Evolutionary conservation across 2,888 invertebrate genomes (phyloP), one percentile per base, ranked within the genome.

Genomic region (Oconnorella tubifera): DNA sequence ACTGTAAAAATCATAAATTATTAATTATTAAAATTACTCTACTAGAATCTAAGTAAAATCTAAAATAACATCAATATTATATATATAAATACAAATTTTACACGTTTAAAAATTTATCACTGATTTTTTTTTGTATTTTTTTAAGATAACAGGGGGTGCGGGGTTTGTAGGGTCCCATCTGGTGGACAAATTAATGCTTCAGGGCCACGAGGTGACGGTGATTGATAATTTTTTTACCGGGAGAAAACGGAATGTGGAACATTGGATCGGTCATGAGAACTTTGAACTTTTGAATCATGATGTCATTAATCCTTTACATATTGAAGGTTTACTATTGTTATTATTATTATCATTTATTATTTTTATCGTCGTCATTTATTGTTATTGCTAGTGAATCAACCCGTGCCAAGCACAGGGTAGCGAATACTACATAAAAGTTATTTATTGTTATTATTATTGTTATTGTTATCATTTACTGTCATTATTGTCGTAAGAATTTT

Each of bases 81-180:
- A 3, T 1, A 28, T 56, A 6, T n/a, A n/a, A n/a, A n/a, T n/a
- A n/a, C n/a, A 57, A n/a, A 3, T 1, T 27, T n/a, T 19, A 27
- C 10, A 28, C 23, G 19, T 6, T 56, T 56, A 27, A 31, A 27
- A 50, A 33, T 50, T n/a, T n/a, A n/a, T n/a, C n/a, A n/a, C n/a
- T n/a, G n/a, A n/a, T n/a, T n/a, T n/a, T n/a, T n/a, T n/a, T n/a
- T n/a, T n/a, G n/a, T n/a, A n/a, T n/a, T n/a, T n/a, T n/a, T n/a
- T 59, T 50, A 82, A 91, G 88, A 88, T 94, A 60, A 95, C 96
- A 4, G 97, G 97, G 56, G 97, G 97, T 14, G 97, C 97, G 3
- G 98, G 97, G 1, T 98, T 98, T 84, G 97, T 98, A n/a, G 99
- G 99, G 0, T 98, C 97, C n/a, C 99, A 99, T 83, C 85, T 99